phyloP scores from a whole-genome alignment of 2,888 invertebrate genomes.

The Hoplodrina ambigua region DNA sequence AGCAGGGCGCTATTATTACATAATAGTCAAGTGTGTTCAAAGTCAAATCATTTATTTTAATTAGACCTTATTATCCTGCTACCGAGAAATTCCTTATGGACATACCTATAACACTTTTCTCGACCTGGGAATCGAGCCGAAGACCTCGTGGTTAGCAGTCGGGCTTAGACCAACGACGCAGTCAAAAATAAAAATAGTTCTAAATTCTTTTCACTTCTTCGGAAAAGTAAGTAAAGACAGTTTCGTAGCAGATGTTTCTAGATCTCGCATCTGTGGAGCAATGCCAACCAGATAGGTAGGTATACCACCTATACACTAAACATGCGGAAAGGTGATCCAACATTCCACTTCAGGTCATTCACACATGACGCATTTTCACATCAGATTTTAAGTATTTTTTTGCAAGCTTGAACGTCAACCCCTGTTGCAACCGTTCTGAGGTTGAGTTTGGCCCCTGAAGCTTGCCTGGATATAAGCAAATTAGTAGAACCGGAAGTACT shows the following conservation, averaged over 20 bases:
- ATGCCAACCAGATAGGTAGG: slow-evolving; percentile 56
- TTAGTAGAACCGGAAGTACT: slow-evolving; percentile 2
- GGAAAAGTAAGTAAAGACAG: slow-evolving; percentile 6
- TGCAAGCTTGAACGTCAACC: background rate
- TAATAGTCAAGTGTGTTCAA: too few relatives aligned
- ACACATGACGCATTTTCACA: slow-evolving; percentile 7
- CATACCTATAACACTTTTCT: too few relatives aligned
- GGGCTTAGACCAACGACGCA: too few relatives aligned
- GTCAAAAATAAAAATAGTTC: too few relatives aligned
- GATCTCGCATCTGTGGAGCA: slow-evolving; percentile 39
- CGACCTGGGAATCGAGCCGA: too few relatives aligned
- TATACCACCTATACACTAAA: slow-evolving; percentile 31
- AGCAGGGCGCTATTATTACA: too few relatives aligned
- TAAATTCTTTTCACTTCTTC: too few relatives aligned
- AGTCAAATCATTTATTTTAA: background rate
- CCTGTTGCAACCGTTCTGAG: too few relatives aligned
- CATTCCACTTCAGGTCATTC: slow-evolving; percentile 40
- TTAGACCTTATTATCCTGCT: too few relatives aligned
- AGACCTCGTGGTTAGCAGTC: too few relatives aligned
- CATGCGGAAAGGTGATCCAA: slow-evolving; percentile 32
- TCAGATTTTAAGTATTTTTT: background rate
- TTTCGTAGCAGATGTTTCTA: slow-evolving; percentile 33
- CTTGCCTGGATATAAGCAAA: background rate
- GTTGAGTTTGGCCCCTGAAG: too few relatives aligned
- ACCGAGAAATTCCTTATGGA: too few relatives aligned